A percentile compares a stretch with the other conserved stretches of the same genome.
Evolutionary conservation across 2,888 invertebrate genomes (phyloP).

Genomic region (Synanthedon andrenaeformis): DNA sequence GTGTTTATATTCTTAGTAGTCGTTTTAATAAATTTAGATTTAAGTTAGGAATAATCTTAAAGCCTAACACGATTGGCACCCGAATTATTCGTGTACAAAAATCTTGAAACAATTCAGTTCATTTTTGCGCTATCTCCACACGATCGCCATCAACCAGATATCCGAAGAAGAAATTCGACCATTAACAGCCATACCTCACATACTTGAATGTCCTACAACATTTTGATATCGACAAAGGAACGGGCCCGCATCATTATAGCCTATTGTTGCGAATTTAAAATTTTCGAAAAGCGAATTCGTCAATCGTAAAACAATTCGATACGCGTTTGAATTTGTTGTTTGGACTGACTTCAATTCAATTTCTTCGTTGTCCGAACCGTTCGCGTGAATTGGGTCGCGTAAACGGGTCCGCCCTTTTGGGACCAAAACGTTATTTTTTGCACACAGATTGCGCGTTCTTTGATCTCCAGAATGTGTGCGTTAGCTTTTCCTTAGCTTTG

Average conservation of each 20-base stretch:
- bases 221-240: constrained; percentile 57
- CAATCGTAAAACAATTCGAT: constrained; percentile 71
- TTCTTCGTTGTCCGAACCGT: constrained; percentile 61
- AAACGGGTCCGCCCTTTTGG: constrained; percentile 69
- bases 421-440: constrained; percentile 67
- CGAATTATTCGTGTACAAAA: constrained; percentile 31
- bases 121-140: constrained; percentile 54
- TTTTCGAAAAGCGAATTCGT: constrained; percentile 66
- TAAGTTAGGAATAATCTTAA: background rate
- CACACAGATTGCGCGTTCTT: constrained; percentile 68
- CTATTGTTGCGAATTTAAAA: constrained; percentile 65
- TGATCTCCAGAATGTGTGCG: constrained; percentile 67
- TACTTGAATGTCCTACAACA: constrained; percentile 41
- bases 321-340: constrained; percentile 69
- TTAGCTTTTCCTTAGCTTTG: constrained; percentile 66
- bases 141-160: constrained; percentile 47
- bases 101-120: constrained; percentile 34
- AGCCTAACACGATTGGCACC: constrained; percentile 30
- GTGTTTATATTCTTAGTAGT: constrained; percentile 3
- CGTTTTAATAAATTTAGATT: background rate
- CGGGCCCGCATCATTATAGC: constrained; percentile 62
- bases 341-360: constrained; percentile 63
- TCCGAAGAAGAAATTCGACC: constrained; percentile 36
- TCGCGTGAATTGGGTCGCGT: constrained; percentile 70
- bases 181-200: constrained; percentile 42